Base-by-base conservation (phyloP, 2,888 invertebrate species). In the Prenolepis imparis region DNA sequence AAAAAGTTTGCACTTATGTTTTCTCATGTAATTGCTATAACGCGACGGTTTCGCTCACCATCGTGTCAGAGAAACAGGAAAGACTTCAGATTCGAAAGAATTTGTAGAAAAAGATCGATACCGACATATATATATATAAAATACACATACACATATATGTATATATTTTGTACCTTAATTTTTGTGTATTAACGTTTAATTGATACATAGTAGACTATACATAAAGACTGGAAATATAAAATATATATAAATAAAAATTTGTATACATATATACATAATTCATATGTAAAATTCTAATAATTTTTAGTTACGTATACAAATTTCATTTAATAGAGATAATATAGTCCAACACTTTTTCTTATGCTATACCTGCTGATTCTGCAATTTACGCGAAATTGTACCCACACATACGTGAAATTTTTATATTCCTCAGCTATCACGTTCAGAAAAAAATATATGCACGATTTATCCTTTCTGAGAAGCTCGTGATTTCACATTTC, bases 1-100 rank as follows among this genome's bases (percentile, higher is more conserved):
- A n/a, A 78, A 21, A 41, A 68, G 32, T 70, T 57, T 78, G 41
- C 9, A 57, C 1, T 41, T 44, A 15, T 18, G 59, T 32, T 36
- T 67, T 77, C 9, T 57, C 44, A 57, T 6, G 11, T 32, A 41
- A 67, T 67, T 6, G n/a, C 36, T 15, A 28, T 28, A 18, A 63
- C 15, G 36, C 9, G 32, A 73, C 12, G 2, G 5, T 24, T 66
- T n/a, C 1, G 24, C 36, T 36, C 36, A 36, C n/a, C 12, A 12
- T 55, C 11, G 36, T 12, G n/a, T 28, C 15, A 32, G 0, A 52
- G 21, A 64, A 61, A 24, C 32, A 15, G 21, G 11, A 24, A 36
- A 48, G 48, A 75, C 4, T 21, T 24, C 0, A 55, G 12, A 9
- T 28, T 24, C 24, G n/a, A n/a, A 18, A 64, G 18, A 39, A 48